These are phyloP conservation scores for Akabosia matsudoensis DNA, from an alignment of 1,140 invertebrate species.

Conservation along the genomic window DNA sequence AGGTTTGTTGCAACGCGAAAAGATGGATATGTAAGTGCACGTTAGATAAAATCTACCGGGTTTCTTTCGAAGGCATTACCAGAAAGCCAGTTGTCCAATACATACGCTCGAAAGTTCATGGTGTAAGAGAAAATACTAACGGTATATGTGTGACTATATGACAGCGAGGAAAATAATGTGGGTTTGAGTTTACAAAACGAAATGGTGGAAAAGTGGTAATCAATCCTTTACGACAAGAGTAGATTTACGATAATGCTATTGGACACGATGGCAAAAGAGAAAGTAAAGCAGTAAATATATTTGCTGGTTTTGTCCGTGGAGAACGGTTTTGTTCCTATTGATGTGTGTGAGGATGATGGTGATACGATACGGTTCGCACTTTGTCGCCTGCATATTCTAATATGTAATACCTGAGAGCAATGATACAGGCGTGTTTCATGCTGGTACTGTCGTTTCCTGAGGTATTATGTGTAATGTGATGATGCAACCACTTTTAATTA, in stretches of 20 bases:
- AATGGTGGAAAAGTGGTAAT: neutral
- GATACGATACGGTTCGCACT: neutral
- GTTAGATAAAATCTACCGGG: no score
- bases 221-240: slow-evolving; percentile 10
- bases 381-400: neutral
- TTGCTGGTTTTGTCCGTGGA: neutral
- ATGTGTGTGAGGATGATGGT: neutral
- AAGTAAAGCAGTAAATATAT: neutral
- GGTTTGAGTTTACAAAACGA: neutral
- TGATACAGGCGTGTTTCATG: no score
- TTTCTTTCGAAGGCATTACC: no score
- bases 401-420: neutral
- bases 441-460: no score
- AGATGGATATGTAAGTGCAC: no score
- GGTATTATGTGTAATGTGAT: neutral
- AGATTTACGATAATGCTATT: slow-evolving; percentile 17
- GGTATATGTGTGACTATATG: neutral
- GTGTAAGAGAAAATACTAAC: neutral
- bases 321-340: neutral
- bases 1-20: no score
- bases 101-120: neutral
- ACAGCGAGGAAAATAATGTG: neutral
- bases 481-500: slow-evolving; percentile 6
- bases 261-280: neutral
- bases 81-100: no score